phyloP scores from a whole-genome alignment of 2,888 invertebrate species.

The Chrysolina haemoptera region DNA sequence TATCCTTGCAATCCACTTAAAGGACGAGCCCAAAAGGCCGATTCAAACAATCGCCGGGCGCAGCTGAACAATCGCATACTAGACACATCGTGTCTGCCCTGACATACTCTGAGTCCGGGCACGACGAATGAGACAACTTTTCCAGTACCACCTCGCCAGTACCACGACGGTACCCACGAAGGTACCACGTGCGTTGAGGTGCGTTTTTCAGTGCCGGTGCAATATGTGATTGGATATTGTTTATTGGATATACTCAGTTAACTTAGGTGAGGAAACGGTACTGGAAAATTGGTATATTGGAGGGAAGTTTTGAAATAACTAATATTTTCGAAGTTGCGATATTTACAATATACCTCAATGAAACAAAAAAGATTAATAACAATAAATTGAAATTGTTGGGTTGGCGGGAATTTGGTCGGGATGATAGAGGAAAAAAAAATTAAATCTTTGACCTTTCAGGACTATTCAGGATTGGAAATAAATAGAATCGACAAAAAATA shows the following conservation, averaged over 20 bases:
- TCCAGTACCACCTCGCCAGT: slow-evolving; percentile 52
- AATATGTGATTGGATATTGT: slow-evolving; percentile 45
- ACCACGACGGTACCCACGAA: slow-evolving; percentile 60
- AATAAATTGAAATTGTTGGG: too few relatives aligned
- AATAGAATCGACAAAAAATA: too few relatives aligned
- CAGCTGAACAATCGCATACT: slow-evolving; percentile 29
- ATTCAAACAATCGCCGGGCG: slow-evolving; percentile 28
- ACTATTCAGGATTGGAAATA: too few relatives aligned
- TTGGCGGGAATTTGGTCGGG: too few relatives aligned
- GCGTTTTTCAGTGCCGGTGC: slow-evolving; percentile 37
- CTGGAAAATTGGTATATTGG: too few relatives aligned
- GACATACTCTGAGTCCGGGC: slow-evolving; percentile 61
- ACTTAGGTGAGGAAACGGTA: slow-evolving; percentile 16
- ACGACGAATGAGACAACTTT: slow-evolving; percentile 48
- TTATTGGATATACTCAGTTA: slow-evolving; percentile 12
- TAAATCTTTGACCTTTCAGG: too few relatives aligned
- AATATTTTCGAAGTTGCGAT: too few relatives aligned
- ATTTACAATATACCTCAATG: too few relatives aligned
- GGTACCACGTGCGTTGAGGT: slow-evolving; percentile 52
- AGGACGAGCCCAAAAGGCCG: slow-evolving; percentile 27
- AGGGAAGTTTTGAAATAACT: too few relatives aligned
- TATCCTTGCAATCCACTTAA: slow-evolving; percentile 23
- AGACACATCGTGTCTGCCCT: slow-evolving; percentile 56
- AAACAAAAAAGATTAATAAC: too few relatives aligned
- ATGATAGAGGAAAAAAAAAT: too few relatives aligned